Conservation (phyloP, 2,797 vertebrate genomes). For the Halcyon chelicuti region DNA sequence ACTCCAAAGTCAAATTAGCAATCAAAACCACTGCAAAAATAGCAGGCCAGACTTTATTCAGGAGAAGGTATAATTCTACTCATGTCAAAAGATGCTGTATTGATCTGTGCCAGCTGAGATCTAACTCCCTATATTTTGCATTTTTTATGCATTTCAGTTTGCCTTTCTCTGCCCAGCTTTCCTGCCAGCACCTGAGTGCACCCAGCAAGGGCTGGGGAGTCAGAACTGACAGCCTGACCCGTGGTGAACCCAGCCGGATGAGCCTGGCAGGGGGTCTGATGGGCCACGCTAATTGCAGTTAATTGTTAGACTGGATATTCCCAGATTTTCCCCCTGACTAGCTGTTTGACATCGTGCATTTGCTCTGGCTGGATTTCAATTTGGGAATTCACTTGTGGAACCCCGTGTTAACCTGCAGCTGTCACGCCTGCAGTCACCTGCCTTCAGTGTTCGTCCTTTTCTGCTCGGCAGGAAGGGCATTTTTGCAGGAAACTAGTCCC, state of each 20-base stretch:
- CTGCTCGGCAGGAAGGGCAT: not conserved
- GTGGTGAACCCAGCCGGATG: not conserved
- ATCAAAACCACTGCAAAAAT: not conserved
- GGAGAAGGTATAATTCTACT: not conserved
- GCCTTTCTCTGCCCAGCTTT: not conserved
- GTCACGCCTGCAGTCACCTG: not conserved
- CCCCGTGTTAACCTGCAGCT: not conserved
- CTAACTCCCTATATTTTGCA: not conserved
- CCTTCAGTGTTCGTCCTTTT: not conserved
- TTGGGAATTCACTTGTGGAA: not conserved
- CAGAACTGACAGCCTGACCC: not conserved
- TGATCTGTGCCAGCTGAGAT: not conserved
- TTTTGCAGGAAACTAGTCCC: not conserved
- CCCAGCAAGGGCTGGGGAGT: rapidly evolving
- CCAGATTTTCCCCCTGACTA: not conserved
- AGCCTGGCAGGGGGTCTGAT: rapidly evolving
- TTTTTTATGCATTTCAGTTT: not conserved
- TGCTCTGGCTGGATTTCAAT: not conserved
- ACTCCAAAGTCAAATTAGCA: not conserved
- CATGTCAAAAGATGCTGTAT: not conserved
- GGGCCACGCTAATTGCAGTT: not conserved
- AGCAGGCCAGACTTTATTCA: not conserved
- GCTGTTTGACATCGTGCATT: not conserved
- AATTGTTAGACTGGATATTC: not conserved
- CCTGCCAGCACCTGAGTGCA: not conserved